phyloP scores from a whole-genome alignment of 2,113 vertebrate species.

The Tragelaphus strepsiceros region DNA sequence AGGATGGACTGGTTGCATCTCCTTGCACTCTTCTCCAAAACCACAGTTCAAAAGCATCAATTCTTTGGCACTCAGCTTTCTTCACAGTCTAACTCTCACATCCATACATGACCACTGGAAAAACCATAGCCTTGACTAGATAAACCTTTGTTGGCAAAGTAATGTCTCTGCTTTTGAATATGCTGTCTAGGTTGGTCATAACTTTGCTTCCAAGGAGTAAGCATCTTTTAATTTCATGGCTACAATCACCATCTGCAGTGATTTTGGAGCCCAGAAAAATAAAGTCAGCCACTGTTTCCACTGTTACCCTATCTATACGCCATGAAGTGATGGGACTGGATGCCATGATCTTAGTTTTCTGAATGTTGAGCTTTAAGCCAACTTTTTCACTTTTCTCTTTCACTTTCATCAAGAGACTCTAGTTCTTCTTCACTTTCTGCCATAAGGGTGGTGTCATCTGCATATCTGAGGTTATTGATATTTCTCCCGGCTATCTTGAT shows the following conservation, averaged over 20 bases:
- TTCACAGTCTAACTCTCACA: background rate
- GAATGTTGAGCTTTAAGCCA: background rate
- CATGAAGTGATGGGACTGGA: background rate
- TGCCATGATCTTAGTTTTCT: background rate
- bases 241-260: background rate
- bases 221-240: background rate
- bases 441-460: background rate
- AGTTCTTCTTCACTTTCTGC: background rate
- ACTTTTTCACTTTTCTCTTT: background rate
- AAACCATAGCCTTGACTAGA: background rate
- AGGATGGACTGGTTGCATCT: background rate
- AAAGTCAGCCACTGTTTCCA: background rate
- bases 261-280: background rate
- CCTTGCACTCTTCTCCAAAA: background rate
- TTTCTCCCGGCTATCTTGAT: background rate
- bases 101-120: background rate
- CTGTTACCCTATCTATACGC: background rate
- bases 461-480: background rate
- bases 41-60: background rate
- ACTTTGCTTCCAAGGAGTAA: background rate
- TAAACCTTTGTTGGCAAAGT: background rate
- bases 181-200: background rate
- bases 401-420: background rate
- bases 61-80: accelerated
- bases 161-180: background rate